These are phyloP conservation scores for Biston betularia DNA, from an alignment of 2,888 invertebrate genomes.

Conservation along the genomic window DNA sequence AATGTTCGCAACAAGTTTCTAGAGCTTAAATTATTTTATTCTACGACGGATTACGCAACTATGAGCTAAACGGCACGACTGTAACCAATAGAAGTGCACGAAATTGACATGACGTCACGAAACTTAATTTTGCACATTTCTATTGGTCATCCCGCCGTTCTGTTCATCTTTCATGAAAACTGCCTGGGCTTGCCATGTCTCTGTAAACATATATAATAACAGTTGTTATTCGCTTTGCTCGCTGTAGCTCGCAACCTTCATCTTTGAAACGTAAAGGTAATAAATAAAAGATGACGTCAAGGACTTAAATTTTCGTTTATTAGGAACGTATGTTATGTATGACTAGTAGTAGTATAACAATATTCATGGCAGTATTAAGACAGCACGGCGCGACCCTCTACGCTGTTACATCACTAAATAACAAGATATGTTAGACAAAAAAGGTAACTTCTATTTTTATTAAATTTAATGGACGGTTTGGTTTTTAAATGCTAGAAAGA, in stretches of 20 bases:
- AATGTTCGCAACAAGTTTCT: no score
- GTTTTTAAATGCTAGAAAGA: background rate
- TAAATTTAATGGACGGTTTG: background rate
- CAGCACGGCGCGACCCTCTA: background rate
- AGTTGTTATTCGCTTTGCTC: background rate
- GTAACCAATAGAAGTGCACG: background rate
- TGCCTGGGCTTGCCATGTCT: background rate
- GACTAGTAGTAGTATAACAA: constrained; percentile 7
- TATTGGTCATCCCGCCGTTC: background rate
- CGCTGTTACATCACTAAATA: background rate
- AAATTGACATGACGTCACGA: background rate
- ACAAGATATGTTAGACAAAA: background rate
- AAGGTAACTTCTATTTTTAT: background rate
- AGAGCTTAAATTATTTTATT: background rate
- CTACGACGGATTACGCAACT: background rate
- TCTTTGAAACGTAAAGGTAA: background rate
- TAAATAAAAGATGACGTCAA: background rate
- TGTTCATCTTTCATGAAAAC: background rate
- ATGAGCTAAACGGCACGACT: background rate
- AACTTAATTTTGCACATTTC: background rate
- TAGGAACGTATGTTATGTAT: constrained; percentile 8
- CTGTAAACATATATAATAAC: background rate
- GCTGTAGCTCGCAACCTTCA: background rate
- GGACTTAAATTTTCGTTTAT: background rate
- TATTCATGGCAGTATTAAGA: background rate